These are phyloP conservation scores for Tethya wilhelma DNA, from an alignment of 37 sponge, comb jelly and placozoan species.

Conservation along the genomic window DNA sequence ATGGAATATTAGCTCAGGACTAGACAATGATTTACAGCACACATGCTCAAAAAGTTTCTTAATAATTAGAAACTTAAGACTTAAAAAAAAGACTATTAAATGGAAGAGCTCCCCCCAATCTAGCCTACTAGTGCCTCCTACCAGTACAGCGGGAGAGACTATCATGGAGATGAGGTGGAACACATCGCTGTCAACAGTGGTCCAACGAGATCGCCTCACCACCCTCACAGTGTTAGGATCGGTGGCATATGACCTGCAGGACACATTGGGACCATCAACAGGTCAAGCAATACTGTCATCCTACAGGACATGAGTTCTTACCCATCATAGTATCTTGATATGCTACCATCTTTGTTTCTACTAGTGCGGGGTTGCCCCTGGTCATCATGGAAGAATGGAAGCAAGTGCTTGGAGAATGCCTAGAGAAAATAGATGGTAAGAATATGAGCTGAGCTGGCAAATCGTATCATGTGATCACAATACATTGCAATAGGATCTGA, in stretches of 20 bases:
- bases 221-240: not conserved
- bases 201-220: not conserved
- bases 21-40: no score
- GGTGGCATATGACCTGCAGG: not conserved
- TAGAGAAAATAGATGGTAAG: not conserved
- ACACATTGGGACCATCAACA: no score
- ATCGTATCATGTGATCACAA: no score
- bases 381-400: constrained; percentile 39
- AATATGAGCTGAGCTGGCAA: not conserved
- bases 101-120: no score
- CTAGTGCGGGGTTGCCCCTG: constrained; percentile 32
- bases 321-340: not conserved
- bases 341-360: constrained; percentile 1
- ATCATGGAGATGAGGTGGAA: constrained; percentile 3
- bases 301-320: not conserved
- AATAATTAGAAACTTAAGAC: no score
- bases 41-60: no score
- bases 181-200: not conserved
- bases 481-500: no score
- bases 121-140: no score
- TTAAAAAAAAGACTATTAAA: no score
- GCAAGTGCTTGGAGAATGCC: constrained; percentile 43
- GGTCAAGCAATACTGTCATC: not conserved
- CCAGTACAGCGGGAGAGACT: constrained; percentile 33
- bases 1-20: no score